Conservation (phyloP, 2,113 vertebrate genomes). For the Indri indri region DNA sequence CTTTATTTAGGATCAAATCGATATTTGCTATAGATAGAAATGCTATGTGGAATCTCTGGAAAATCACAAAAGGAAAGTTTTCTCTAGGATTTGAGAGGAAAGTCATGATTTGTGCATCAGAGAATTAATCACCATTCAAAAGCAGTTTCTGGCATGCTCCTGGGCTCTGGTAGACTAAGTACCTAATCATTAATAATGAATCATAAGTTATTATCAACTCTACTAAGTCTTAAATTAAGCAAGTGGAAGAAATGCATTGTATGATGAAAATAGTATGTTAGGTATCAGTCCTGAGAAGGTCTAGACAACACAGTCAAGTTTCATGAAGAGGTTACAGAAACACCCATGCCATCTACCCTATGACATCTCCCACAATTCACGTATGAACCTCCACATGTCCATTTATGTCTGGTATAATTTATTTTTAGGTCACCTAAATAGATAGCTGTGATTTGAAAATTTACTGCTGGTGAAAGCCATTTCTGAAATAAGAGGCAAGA, state of each 20-base stretch:
- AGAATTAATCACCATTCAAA: not conserved
- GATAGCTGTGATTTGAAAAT: not conserved
- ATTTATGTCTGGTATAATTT: not conserved
- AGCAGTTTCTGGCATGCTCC: not conserved
- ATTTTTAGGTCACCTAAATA: not conserved
- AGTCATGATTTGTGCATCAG: not conserved
- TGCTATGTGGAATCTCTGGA: not conserved
- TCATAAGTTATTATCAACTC: not conserved
- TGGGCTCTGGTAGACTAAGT: not conserved
- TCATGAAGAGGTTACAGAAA: not conserved
- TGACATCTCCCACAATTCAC: not conserved
- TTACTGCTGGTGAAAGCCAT: not conserved
- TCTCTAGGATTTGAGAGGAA: not conserved
- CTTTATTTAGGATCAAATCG: too few relatives aligned
- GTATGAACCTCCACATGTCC: too few relatives aligned
- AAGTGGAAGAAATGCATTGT: not conserved
- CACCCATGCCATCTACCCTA: too few relatives aligned
- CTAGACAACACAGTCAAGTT: not conserved
- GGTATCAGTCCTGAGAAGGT: not conserved
- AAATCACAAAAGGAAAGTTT: not conserved
- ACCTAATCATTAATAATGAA: not conserved
- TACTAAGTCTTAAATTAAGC: not conserved
- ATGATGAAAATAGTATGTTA: not conserved
- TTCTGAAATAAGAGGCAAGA: not conserved
- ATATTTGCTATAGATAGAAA: not conserved